phyloP scores from a whole-genome alignment of 2,797 vertebrate genomes.

The Sebastes variabilis region DNA sequence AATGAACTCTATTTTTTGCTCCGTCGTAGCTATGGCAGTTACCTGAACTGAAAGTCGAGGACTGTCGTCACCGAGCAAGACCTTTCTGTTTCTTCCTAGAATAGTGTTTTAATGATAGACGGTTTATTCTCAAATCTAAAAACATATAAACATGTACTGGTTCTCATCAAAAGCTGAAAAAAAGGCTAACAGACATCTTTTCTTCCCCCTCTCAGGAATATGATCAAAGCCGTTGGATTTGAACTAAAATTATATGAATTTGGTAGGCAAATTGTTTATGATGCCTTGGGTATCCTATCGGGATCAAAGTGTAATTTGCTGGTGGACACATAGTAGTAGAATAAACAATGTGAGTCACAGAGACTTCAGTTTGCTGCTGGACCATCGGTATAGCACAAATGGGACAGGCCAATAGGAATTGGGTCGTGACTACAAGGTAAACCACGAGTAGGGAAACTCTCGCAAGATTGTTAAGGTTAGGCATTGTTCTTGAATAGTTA shows the following conservation, averaged over 20 bases:
- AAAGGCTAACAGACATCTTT: not conserved
- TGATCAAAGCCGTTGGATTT: not conserved
- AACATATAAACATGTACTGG: constrained; percentile 1
- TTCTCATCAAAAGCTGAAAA: not conserved
- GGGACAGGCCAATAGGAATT: not conserved
- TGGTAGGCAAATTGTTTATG: not conserved
- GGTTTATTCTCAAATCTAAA: constrained; percentile 18
- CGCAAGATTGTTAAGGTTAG: too few species aligned
- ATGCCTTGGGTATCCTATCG: not conserved
- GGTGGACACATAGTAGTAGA: not conserved
- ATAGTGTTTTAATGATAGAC: constrained; percentile 40
- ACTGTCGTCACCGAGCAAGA: constrained; percentile 17
- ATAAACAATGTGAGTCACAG: constrained; percentile 32
- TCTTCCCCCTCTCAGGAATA: not conserved
- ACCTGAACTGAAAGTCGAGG: constrained; percentile 13
- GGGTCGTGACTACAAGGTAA: too few species aligned
- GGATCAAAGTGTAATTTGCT: constrained; percentile 14
- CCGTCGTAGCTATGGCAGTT: not conserved
- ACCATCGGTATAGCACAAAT: not conserved
- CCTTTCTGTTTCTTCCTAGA: constrained; percentile 16
- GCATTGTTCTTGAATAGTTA: too few species aligned
- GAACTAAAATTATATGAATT: not conserved
- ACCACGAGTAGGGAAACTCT: too few species aligned
- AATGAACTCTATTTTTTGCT: constrained; percentile 63
- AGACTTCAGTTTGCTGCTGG: constrained; percentile 3